Percentiles rank a stretch among this genome's conserved stretches.
Conservation (phyloP, 2,888 invertebrate species). For the Synanthedon tipuliformis region DNA sequence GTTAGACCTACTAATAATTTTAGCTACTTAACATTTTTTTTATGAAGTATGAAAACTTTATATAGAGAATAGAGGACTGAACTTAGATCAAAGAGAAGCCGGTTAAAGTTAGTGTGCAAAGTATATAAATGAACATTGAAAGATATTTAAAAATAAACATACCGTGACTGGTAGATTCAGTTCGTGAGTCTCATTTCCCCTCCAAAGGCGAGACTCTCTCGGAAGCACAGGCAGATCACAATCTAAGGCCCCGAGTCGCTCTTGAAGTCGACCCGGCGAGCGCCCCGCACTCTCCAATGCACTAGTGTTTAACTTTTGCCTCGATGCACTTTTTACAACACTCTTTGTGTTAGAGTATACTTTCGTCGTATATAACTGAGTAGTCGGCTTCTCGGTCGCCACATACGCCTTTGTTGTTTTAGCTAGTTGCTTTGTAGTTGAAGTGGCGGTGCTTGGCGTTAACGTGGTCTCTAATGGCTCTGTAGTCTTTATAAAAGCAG, state of each 20-base stretch:
- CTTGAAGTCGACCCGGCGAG: conserved; percentile 64
- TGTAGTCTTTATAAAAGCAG: conserved; percentile 27
- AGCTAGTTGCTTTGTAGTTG: conserved; percentile 47
- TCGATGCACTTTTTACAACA: conserved; percentile 51
- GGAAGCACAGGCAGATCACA: conserved; percentile 76
- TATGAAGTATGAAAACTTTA: no score
- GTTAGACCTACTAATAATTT: no score
- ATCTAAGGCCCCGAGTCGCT: conserved; percentile 73
- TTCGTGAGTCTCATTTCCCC: conserved; percentile 79
- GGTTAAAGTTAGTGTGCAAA: neutral
- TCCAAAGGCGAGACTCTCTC: conserved; percentile 75
- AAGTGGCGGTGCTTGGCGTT: conserved; percentile 34
- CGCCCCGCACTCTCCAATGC: conserved; percentile 37
- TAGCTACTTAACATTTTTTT: no score
- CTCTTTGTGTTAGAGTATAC: conserved; percentile 46
- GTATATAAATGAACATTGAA: neutral
- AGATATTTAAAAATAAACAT: conserved; percentile 25
- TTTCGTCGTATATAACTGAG: conserved; percentile 39
- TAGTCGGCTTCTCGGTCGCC: conserved; percentile 36
- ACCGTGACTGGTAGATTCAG: conserved; percentile 75
- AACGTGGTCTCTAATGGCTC: conserved; percentile 38
- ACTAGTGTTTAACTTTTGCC: conserved; percentile 53
- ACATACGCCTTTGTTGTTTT: conserved; percentile 46
- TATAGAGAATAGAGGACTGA: no score
- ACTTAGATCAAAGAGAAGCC: no score